Evolutionary conservation across 1,140 invertebrate genomes (phyloP).

Genomic region (Phocides pigmalion): DNA sequence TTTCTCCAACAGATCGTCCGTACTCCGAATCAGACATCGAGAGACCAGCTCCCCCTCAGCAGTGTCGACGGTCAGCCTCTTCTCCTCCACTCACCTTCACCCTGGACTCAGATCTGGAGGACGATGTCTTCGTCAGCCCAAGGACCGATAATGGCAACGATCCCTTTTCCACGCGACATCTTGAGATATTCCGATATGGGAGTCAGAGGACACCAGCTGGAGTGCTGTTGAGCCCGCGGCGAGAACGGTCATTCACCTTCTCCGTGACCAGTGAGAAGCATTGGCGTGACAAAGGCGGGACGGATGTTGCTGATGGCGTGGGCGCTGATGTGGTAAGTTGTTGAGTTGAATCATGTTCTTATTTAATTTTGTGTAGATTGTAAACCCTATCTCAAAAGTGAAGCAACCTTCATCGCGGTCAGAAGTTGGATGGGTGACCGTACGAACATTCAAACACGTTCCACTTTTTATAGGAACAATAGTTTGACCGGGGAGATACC

Average conservation of each 20-base stretch:
- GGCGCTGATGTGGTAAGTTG: constrained; percentile 67
- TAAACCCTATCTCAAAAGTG: no score
- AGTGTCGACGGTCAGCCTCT: constrained; percentile 64
- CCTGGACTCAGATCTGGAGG: constrained; percentile 68
- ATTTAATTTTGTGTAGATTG: no score
- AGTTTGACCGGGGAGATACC: no score
- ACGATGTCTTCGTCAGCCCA: constrained; percentile 70
- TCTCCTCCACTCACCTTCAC: constrained; percentile 63
- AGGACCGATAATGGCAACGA: constrained; percentile 65
- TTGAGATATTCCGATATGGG: constrained; percentile 71
- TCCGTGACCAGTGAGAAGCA: constrained; percentile 71
- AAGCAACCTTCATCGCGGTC: no score
- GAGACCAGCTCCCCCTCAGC: constrained; percentile 44
- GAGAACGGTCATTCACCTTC: constrained; percentile 71
- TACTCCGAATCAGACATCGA: constrained; percentile 72
- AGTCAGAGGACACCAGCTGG: constrained; percentile 68
- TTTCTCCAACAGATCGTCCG: constrained; percentile 58
- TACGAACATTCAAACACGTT: no score
- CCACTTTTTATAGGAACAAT: no score
- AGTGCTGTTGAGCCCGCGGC: constrained; percentile 65
- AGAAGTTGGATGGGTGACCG: no score
- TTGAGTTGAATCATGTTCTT: not conserved
- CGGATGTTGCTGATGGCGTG: constrained; percentile 67
- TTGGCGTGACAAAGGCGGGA: constrained; percentile 77
- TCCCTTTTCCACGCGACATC: constrained; percentile 64